Conservation (phyloP, 2,888 invertebrate genomes). For the Caenorhabditis imperialis region DNA sequence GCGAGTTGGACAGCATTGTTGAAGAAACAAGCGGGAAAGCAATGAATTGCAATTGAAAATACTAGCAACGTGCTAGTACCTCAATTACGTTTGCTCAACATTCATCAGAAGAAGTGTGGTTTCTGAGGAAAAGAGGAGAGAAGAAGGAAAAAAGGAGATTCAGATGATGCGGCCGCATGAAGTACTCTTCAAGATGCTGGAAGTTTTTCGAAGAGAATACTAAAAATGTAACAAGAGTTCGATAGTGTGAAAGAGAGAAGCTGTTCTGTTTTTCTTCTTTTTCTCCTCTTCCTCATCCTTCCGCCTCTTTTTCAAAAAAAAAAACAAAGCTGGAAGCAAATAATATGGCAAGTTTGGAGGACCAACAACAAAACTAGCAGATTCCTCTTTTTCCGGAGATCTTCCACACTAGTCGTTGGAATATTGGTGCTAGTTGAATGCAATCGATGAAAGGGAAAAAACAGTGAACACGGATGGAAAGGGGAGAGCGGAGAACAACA, state of each 20-base stretch:
- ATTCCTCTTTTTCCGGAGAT: too few relatives aligned
- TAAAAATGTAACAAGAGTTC: too few relatives aligned
- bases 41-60: too few relatives aligned
- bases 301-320: too few relatives aligned
- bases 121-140: constrained; percentile 9
- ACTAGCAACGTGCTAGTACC: constrained; percentile 22
- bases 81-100: constrained; percentile 50
- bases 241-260: too few relatives aligned
- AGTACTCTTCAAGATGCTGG: constrained; percentile 29
- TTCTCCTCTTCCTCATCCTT: too few relatives aligned
- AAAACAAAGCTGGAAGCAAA: too few relatives aligned
- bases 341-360: constrained; percentile 42
- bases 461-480: constrained; percentile 10
- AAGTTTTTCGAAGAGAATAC: too few relatives aligned
- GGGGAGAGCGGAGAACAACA: constrained; percentile 6
- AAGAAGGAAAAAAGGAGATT: constrained; percentile 25
- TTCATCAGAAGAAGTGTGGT: constrained; percentile 48
- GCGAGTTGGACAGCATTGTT: constrained; percentile 1
- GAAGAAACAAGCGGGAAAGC: neutral
- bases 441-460: constrained; percentile 18
- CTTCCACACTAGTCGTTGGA: too few relatives aligned
- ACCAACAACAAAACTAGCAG: constrained; percentile 2
- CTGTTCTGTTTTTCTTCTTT: too few relatives aligned
- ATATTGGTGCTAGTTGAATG: too few relatives aligned
- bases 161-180: constrained; percentile 26